Evolutionary conservation across 53 echinoderm and acorn worm genomes (phyloP).

Genomic region (Zoroaster sp.): DNA sequence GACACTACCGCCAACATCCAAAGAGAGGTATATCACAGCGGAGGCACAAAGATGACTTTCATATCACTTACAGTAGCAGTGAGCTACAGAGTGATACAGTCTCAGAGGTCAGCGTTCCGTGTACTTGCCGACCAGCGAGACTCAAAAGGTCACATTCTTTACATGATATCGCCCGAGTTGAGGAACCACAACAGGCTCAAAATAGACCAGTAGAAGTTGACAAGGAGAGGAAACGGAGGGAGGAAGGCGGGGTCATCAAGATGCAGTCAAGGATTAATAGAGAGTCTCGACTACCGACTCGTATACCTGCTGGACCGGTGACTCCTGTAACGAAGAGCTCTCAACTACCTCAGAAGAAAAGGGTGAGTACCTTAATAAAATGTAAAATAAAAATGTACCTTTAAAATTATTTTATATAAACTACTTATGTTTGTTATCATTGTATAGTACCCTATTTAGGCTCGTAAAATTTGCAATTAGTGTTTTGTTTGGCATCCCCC

Average conservation of each 20-base stretch:
- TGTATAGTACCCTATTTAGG: too few species aligned
- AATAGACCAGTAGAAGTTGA: constrained; percentile 7
- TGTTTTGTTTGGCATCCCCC: too few species aligned
- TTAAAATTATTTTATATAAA: too few species aligned
- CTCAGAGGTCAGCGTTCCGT: constrained; percentile 77
- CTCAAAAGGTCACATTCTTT: constrained; percentile 62
- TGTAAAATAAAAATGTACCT: too few species aligned
- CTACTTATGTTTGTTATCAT: too few species aligned
- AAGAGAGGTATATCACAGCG: background rate
- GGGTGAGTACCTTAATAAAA: too few species aligned
- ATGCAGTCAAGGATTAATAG: constrained; percentile 40
- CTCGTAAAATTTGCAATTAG: too few species aligned
- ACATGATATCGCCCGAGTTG: constrained; percentile 61
- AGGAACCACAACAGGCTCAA: constrained; percentile 9
- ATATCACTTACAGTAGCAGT: constrained; percentile 74
- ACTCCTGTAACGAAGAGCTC: background rate
- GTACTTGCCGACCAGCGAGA: constrained; percentile 76
- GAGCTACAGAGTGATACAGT: constrained; percentile 69
- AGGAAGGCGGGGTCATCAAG: constrained; percentile 46
- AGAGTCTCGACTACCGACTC: constrained; percentile 32
- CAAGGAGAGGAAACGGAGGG: constrained; percentile 26
- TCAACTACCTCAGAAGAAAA: constrained; percentile 20
- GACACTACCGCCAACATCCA: background rate
- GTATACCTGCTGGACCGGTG: background rate
- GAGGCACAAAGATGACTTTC: constrained; percentile 77